Base-by-base conservation (phyloP, 2,113 vertebrate species). In the Ailurus styani region DNA sequence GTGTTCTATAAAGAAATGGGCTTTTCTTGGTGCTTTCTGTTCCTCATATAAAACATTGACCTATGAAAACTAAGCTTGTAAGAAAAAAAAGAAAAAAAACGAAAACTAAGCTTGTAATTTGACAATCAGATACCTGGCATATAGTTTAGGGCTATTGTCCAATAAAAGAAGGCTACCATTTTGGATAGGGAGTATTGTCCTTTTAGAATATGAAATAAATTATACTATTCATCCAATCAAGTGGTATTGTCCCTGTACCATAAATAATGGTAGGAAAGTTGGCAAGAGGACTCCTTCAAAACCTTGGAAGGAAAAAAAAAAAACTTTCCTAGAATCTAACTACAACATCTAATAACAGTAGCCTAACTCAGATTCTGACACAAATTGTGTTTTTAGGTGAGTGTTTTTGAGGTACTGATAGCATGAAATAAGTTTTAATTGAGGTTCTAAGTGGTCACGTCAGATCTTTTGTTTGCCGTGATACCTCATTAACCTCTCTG, bases 151-250 rank as follows among this genome's bases (percentile, higher is more conserved):
- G 21, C n/a, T 79, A 87, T 20, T 83, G 62, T 93, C 64, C 72
- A 60, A 88, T 60, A 85, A 92, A 85, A 17, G 31, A 84, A 73
- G 29, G 34, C 2, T 78, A 34, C 47, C 70, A 66, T 81, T 90
- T 97, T 37, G 23, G 47, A 93, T n/a, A 55, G 25, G 10, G 20
- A 55, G 20, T 29, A 81, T 23, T 68, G 11, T 68, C 47, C 34
- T 87, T 93, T 95, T 62, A 75, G 52, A 93, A 93, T 82, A n/a
- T 54, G 42, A 27, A 92, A 87, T 90, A 90, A 95, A 91, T 47
- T 47, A 57, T 57, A 60, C 29, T 72, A n/a, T 42, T 95, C n/a
- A 79, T 91, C 40, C n/a, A 77, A 55, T 75, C 55, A 66, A 45
- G 27, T 60, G 14, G 9, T 3, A 7, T 70, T 95, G 27, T 78